phyloP scores from a whole-genome alignment of 2,113 vertebrate genomes.

The Promerops cafer region DNA sequence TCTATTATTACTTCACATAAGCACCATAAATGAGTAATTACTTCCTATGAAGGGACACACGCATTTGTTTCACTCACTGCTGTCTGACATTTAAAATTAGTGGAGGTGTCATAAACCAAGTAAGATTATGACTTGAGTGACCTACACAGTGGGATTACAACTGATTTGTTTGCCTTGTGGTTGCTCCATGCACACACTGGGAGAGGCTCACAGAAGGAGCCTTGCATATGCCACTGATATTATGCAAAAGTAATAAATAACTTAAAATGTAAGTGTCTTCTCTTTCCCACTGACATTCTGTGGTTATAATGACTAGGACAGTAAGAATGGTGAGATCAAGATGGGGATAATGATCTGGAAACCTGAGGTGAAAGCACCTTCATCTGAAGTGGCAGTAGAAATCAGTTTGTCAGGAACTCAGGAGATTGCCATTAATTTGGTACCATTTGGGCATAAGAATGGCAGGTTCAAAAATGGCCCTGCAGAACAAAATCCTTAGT shows the following conservation, averaged over 20 bases:
- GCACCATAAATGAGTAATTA: background rate
- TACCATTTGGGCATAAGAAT: background rate
- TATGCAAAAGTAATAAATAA: background rate
- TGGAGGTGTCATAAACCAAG: background rate
- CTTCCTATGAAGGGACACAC: background rate
- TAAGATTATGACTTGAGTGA: background rate
- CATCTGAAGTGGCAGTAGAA: background rate
- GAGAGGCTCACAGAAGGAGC: background rate
- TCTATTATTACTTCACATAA: background rate
- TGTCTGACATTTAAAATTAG: background rate
- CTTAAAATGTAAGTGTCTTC: background rate
- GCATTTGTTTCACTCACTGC: background rate
- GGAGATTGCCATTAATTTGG: background rate
- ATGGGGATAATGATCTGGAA: background rate
- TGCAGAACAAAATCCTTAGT: background rate
- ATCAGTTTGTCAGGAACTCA: background rate
- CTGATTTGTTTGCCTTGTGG: background rate
- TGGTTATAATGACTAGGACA: background rate
- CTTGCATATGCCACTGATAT: fast-evolving
- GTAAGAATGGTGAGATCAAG: background rate
- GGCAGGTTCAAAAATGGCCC: background rate
- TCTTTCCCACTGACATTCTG: background rate
- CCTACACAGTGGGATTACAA: background rate
- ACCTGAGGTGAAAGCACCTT: background rate
- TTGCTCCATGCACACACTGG: fast-evolving